These are phyloP conservation scores for Lithophane semibrunnea DNA, from an alignment of 2,888 invertebrate species.

Conservation along the genomic window DNA sequence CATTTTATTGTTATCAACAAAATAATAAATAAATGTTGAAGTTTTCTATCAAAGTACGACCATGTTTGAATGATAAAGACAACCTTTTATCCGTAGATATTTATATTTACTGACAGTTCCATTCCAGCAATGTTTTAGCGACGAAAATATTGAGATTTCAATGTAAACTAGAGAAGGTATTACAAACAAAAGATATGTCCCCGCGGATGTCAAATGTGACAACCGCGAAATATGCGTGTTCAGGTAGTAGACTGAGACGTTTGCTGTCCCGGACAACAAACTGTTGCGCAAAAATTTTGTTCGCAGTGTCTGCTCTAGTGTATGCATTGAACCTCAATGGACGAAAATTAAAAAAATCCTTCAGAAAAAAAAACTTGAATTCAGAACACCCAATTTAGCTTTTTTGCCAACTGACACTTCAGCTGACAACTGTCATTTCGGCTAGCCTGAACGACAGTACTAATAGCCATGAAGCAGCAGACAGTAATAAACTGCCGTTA, in stretches of 20 bases:
- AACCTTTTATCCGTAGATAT: background rate
- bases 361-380: background rate
- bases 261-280: too few species aligned
- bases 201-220: too few species aligned
- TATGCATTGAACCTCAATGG: too few species aligned
- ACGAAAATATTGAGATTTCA: background rate
- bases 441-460: slow-evolving; percentile 32
- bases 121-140: background rate
- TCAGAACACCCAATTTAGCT: background rate
- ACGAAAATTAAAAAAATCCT: background rate
- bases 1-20: background rate
- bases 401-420: slow-evolving; percentile 18
- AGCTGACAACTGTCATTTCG: slow-evolving; percentile 33
- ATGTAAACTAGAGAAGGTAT: too few species aligned
- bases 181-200: too few species aligned
- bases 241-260: too few species aligned
- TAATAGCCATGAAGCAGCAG: slow-evolving; percentile 41
- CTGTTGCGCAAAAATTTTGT: too few species aligned
- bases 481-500: slow-evolving; percentile 51
- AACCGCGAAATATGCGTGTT: too few species aligned
- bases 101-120: background rate
- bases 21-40: background rate
- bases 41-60: background rate
- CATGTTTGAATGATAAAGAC: background rate
- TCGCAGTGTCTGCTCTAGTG: too few species aligned